Evolutionary conservation across 1,140 invertebrate species (phyloP).

Genomic region (Acyrthosiphon pisum): DNA sequence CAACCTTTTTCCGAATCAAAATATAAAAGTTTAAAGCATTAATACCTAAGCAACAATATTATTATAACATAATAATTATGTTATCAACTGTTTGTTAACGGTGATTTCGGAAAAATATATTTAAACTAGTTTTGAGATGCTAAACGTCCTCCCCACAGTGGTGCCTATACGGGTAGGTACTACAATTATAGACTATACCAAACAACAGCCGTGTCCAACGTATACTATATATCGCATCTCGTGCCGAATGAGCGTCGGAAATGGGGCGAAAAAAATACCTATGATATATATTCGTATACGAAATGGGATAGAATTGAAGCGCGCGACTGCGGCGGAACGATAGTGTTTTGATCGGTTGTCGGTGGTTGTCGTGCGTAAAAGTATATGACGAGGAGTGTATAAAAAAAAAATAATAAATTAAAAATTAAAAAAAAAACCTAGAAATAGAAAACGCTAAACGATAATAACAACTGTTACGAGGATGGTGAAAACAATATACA

Average conservation of each 20-base stretch:
- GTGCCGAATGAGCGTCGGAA: not conserved
- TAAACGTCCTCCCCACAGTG: too few species aligned
- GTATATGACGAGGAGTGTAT: not conserved
- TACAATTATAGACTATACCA: too few species aligned
- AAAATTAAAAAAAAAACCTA: constrained; percentile 16
- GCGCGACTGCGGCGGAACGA: not conserved
- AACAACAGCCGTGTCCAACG: too few species aligned
- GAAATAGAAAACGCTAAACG: constrained; percentile 31
- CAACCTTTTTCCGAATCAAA: not conserved
- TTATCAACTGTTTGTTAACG: not conserved
- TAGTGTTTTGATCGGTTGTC: not conserved
- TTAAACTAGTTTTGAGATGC: too few species aligned
- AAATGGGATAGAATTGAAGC: not conserved
- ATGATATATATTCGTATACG: not conserved
- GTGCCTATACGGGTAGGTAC: too few species aligned
- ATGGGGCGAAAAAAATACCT: not conserved
- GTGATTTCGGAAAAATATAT: too few species aligned
- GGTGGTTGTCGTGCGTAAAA: constrained; percentile 21
- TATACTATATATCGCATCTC: too few species aligned
- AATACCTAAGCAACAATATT: not conserved
- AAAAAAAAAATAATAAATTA: constrained; percentile 17
- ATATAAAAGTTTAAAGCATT: not conserved
- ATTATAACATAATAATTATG: too few species aligned
- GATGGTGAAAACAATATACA: constrained; percentile 11
- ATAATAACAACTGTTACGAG: not conserved